A percentile compares a stretch with the other conserved stretches of the same genome.
phyloP scores from a whole-genome alignment of 2,113 vertebrate species.

The Tupaia chinensis region DNA sequence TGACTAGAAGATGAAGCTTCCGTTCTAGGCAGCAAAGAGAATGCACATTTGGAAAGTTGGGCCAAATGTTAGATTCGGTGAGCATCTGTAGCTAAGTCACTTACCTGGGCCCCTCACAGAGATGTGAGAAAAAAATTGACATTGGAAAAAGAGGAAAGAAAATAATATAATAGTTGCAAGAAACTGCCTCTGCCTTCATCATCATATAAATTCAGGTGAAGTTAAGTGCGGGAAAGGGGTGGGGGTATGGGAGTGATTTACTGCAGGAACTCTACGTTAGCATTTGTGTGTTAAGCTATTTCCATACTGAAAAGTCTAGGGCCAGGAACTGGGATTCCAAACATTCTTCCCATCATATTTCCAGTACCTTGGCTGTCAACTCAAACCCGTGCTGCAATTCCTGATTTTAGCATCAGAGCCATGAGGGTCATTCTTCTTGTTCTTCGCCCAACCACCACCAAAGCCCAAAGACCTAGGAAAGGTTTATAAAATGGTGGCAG shows the following conservation, averaged over 20 bases:
- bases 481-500: neutral
- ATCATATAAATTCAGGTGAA: constrained; percentile 72
- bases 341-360: constrained; percentile 63
- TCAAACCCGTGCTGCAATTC: neutral
- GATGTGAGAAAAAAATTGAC: constrained; percentile 21
- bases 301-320: constrained; percentile 80
- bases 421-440: neutral
- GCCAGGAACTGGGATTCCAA: constrained; percentile 68
- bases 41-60: constrained; percentile 61
- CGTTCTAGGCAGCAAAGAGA: constrained; percentile 33
- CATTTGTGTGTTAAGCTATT: constrained; percentile 78
- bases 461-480: neutral
- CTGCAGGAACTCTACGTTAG: neutral
- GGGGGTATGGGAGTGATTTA: constrained; percentile 79
- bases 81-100: constrained; percentile 18
- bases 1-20: constrained; percentile 66
- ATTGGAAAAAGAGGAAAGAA: constrained; percentile 34
- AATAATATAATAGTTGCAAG: constrained; percentile 73
- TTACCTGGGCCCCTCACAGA: constrained; percentile 62
- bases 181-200: neutral
- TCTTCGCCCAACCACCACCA: neutral
- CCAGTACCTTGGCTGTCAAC: constrained; percentile 36
- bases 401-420: neutral
- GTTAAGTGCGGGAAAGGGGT: neutral
- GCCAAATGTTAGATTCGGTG: neutral